Evolutionary conservation across 2,797 vertebrate genomes (phyloP).

Genomic region (Petrocephalus schoutedeni): DNA sequence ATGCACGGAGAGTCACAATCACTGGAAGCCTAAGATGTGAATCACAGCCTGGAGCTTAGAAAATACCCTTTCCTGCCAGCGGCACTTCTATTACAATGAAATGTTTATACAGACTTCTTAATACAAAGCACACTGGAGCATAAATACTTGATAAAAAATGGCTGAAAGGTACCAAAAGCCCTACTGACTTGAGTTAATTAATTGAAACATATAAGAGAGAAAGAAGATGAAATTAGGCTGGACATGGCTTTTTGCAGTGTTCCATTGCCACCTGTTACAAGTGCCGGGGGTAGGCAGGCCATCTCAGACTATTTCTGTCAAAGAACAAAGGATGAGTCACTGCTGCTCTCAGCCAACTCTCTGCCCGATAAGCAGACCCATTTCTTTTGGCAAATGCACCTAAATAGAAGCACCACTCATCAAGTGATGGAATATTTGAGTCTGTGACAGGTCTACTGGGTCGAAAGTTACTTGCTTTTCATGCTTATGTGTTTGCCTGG

Average conservation of each 20-base stretch:
- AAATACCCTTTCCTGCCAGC: background rate
- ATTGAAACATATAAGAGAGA: background rate
- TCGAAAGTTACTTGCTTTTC: background rate
- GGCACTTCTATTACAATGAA: background rate
- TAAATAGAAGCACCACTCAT: background rate
- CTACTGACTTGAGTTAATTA: background rate
- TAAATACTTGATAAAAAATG: background rate
- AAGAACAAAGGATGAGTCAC: conserved; percentile 13
- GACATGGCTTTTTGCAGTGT: background rate
- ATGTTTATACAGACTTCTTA: background rate
- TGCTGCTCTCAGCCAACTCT: background rate
- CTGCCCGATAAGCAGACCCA: background rate
- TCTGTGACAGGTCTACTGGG: background rate
- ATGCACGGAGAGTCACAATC: background rate
- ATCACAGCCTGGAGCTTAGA: background rate
- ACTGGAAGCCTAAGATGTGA: background rate
- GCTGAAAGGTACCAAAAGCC: background rate
- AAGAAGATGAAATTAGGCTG: background rate
- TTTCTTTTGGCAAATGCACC: background rate
- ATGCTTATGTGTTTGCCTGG: background rate
- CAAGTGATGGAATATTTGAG: background rate
- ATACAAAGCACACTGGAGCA: background rate
- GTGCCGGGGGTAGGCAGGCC: background rate
- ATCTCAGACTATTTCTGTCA: conserved; percentile 8
- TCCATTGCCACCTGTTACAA: background rate